phyloP scores from a whole-genome alignment of 2,113 vertebrate species.

The Siphamia tubifer region DNA sequence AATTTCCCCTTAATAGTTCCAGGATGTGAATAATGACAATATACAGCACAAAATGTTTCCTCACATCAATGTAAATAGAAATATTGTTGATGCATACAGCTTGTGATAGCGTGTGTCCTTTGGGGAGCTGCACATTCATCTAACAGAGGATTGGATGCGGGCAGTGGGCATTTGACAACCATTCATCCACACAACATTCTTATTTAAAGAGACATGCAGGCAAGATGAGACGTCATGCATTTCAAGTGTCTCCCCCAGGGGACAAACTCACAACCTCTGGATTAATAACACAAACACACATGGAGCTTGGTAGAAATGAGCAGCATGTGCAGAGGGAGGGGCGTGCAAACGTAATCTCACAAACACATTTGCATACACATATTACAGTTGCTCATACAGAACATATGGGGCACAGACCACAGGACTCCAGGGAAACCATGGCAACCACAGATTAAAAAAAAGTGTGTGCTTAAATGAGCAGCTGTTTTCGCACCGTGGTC shows the following conservation, averaged over 20 bases:
- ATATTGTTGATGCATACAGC: neutral
- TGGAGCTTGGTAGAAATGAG: neutral
- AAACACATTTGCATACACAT: conserved; percentile 2
- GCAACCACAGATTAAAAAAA: conserved; percentile 53
- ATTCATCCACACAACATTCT: neutral
- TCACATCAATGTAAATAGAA: neutral
- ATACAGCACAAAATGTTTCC: neutral
- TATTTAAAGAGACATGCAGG: conserved; percentile 32
- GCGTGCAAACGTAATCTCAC: neutral
- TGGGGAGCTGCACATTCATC: neutral
- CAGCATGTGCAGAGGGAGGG: neutral
- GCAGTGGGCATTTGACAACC: conserved; percentile 15
- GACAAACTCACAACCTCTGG: conserved; percentile 23
- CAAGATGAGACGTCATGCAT: neutral
- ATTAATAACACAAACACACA: conserved; percentile 28
- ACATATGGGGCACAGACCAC: conserved; percentile 40
- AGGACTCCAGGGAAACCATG: conserved; percentile 39
- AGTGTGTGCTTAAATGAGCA: conserved; percentile 52
- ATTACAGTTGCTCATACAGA: conserved; percentile 33
- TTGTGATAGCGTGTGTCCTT: neutral
- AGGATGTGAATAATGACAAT: neutral
- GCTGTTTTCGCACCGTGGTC: conserved; percentile 40
- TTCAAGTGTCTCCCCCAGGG: neutral
- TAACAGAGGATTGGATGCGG: neutral
- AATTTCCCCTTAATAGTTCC: no score